phyloP scores from a whole-genome alignment of 1,140 invertebrate genomes.

The Bactericera cockerelli region DNA sequence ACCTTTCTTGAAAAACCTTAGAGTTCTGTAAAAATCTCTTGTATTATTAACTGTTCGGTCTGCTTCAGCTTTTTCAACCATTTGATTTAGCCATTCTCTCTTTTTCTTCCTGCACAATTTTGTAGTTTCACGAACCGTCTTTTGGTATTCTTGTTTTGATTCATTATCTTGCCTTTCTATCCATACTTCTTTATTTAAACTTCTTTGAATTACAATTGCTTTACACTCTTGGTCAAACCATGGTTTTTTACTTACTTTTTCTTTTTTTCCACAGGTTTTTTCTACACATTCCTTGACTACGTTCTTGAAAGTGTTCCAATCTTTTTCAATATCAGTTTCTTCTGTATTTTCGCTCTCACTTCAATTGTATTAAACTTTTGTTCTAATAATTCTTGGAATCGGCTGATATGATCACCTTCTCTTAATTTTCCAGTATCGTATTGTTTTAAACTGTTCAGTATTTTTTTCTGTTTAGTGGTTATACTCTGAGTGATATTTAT shows the following conservation, averaged over 20 bases:
- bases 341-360: neutral
- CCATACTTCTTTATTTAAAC: conserved; percentile 5
- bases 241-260: neutral
- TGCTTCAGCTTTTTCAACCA: conserved; percentile 10
- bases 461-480: neutral
- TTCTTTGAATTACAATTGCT: neutral
- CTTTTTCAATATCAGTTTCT: neutral
- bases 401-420: neutral
- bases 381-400: neutral
- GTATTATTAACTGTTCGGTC: neutral
- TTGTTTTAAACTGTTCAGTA: neutral
- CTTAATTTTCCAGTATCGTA: neutral
- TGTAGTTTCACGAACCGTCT: conserved; percentile 6
- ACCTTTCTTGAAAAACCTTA: conserved; percentile 12
- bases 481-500: neutral
- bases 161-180: neutral
- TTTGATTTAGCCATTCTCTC: neutral
- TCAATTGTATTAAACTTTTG: neutral
- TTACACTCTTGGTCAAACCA: neutral
- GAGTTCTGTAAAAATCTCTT: conserved; percentile 14
- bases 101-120: conserved; percentile 10
- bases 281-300: neutral
- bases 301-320: neutral
- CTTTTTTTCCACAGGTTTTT: neutral
- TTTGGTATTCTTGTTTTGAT: conserved; percentile 2